Conservation (phyloP, 2,113 vertebrate species). For the Calidris pugnax region DNA sequence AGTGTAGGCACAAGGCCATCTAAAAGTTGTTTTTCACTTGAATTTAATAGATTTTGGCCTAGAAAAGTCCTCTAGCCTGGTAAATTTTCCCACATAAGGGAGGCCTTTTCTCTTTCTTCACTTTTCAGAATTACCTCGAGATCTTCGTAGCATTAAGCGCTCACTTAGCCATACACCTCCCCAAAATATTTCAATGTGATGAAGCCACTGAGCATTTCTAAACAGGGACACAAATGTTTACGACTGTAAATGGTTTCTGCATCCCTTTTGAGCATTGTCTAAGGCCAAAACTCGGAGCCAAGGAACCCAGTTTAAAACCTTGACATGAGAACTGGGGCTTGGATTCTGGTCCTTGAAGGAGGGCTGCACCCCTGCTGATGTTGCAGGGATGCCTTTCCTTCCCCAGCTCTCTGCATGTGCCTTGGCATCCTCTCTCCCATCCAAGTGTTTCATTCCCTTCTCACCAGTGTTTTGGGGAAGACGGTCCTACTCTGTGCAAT, state of each 20-base stretch:
- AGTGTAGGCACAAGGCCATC: constrained; percentile 54
- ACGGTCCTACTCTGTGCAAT: background rate
- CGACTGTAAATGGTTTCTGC: background rate
- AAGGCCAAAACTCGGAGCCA: background rate
- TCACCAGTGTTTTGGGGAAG: background rate
- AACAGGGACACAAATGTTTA: background rate
- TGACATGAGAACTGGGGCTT: background rate
- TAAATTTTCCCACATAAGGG: constrained; percentile 4
- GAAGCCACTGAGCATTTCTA: background rate
- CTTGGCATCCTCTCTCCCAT: background rate
- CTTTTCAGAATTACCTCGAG: background rate
- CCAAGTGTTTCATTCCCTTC: background rate
- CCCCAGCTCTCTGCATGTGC: background rate
- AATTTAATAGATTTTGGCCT: constrained; percentile 55
- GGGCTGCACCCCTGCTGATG: background rate
- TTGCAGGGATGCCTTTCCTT: background rate
- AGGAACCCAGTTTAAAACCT: background rate
- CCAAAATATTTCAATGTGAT: background rate
- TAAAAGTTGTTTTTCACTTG: constrained; percentile 43
- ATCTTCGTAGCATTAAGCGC: constrained; percentile 4
- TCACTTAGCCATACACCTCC: background rate
- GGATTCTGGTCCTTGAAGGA: background rate
- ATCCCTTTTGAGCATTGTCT: background rate
- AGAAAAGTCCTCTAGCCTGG: background rate
- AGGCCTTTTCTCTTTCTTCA: constrained; percentile 8